These are phyloP conservation scores for Mirza zaza DNA, from an alignment of 2,113 vertebrate genomes.

Conservation along the genomic window DNA sequence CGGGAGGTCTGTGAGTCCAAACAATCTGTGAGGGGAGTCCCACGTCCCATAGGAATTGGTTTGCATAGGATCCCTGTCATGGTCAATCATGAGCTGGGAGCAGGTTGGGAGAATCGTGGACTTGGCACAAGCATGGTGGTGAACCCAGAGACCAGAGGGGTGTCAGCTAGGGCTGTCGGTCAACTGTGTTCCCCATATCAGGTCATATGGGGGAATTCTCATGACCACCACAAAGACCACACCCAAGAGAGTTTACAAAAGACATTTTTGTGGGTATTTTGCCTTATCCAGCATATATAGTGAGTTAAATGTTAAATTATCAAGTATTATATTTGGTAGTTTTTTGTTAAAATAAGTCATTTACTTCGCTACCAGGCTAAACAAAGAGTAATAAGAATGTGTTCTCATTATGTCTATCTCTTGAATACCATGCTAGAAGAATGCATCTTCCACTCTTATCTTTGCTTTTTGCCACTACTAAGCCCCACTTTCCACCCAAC, in stretches of 20 bases:
- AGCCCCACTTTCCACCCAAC: not conserved
- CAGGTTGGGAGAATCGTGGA: not conserved
- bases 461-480: not conserved
- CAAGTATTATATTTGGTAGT: not conserved
- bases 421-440: not conserved
- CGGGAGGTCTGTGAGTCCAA: not conserved
- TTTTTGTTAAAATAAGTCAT: not conserved
- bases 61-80: not conserved
- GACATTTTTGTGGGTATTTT: not conserved
- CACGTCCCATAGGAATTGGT: not conserved
- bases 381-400: not conserved
- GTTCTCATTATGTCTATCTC: not conserved
- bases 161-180: not conserved
- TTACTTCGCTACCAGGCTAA: not conserved
- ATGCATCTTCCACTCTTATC: rapidly evolving
- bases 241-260: not conserved
- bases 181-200: not conserved
- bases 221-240: not conserved
- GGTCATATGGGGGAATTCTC: not conserved
- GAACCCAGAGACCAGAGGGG: not conserved
- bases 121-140: not conserved
- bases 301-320: not conserved
- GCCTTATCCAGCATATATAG: not conserved
- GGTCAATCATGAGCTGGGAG: rapidly evolving
- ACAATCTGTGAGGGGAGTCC: not conserved